Base-by-base conservation (phyloP, 2,113 vertebrate genomes). In the Marcusenius ussheri region DNA sequence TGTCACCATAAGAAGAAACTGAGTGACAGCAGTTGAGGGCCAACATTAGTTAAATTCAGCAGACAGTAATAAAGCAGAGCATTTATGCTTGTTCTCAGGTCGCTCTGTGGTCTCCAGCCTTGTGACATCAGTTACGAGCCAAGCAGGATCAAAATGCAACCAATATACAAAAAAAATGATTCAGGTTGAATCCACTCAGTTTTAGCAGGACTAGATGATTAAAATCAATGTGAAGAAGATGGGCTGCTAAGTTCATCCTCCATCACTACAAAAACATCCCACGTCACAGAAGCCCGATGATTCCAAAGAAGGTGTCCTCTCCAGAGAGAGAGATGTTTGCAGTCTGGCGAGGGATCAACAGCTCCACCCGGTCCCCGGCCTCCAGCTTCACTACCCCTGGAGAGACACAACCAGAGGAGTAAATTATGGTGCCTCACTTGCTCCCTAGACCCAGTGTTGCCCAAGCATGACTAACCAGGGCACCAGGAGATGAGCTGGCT, bases 331-430 rank as follows among this genome's bases (percentile, higher is more conserved):
- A 98, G 91, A 99, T 96, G 62, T 96, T 96, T 27, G 98, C 97
- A 13, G 95, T 92, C 24, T 95, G 91, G 0, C 98, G 95, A 11
- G 98, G 98, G 91, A 99, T 97, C 74, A 98, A 96, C 88, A 99
- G 96, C 90, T 98, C 97, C 93, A 99, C 94, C 83, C 96, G 96
- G 91, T 99, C 98, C 0, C 97, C 98, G 89, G 93, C 94, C 92
- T 99, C 98, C 93, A 99, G 95, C 94, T 97, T 98, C 24, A 97
- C 98, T 80, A 99, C 94, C 88, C 98, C 98, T 98, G 94, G 42
- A 46, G 91, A 94, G 92, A 92, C 62, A 92, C 47, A 4, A 10
- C 56, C 13, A n/a, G 45, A 11, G 8, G 51, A n/a, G 19, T 15
- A 51, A 21, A 24, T 24, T 84, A n/a, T 47, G 70, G 66, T 86